These are phyloP conservation scores for Drosophila fulvimacula DNA, from an alignment of 2,888 invertebrate genomes.

Conservation along the genomic window DNA sequence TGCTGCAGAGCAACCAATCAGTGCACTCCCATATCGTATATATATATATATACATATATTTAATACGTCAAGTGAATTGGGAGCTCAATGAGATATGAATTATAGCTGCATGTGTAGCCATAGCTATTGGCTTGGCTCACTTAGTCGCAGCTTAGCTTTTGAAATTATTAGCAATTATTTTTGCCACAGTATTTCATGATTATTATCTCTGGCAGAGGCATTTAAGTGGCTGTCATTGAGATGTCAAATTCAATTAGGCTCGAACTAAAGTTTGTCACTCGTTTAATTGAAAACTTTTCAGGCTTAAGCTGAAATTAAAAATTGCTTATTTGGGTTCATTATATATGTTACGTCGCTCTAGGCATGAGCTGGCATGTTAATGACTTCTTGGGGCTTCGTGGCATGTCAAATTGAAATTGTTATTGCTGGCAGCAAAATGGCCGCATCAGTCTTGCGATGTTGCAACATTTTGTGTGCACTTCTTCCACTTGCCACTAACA, in stretches of 20 bases:
- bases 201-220: conserved; percentile 7
- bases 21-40: neutral
- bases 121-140: neutral
- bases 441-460: conserved; percentile 46
- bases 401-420: conserved; percentile 45
- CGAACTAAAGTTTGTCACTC: neutral
- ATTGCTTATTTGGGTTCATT: neutral
- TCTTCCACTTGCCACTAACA: conserved; percentile 32
- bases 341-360: too few relatives aligned
- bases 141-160: conserved; percentile 12
- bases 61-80: conserved; percentile 11
- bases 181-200: conserved; percentile 20
- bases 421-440: conserved; percentile 49
- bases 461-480: conserved; percentile 30
- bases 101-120: neutral
- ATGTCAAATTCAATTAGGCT: conserved; percentile 15
- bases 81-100: conserved; percentile 7
- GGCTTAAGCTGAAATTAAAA: neutral
- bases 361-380: conserved; percentile 44
- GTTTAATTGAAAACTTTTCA: neutral
- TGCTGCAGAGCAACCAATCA: conserved; percentile 26
- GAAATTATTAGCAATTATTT: conserved; percentile 53
- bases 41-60: neutral
- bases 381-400: conserved; percentile 40
- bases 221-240: neutral